phyloP scores from a whole-genome alignment of 1,140 invertebrate genomes.

The Macrostomum lignano region DNA sequence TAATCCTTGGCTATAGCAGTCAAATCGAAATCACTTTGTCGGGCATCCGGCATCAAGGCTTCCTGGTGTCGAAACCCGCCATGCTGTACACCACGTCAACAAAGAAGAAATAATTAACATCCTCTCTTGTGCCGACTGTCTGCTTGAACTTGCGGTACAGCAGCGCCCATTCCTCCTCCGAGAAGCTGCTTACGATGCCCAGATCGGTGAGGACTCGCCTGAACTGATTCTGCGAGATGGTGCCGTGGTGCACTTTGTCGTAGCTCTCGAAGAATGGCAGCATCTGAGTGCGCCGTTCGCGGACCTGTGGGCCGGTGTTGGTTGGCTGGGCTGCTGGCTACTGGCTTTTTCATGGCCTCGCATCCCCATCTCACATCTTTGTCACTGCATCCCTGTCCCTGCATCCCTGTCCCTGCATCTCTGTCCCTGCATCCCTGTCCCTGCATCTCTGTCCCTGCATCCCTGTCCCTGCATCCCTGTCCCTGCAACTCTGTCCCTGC shows the following conservation, averaged over 20 bases:
- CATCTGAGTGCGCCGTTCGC: conserved; percentile 19
- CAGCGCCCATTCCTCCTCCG: conserved; percentile 14
- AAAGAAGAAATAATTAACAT: conserved; percentile 24
- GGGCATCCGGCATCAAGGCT: conserved; percentile 5
- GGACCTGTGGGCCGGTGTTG: too few species aligned
- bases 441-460: too few species aligned
- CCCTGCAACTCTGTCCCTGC: too few species aligned
- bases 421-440: too few species aligned
- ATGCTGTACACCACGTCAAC: conserved; percentile 22
- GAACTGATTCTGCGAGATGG: conserved; percentile 22
- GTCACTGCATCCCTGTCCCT: too few species aligned
- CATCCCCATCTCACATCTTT: too few species aligned
- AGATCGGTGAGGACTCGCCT: conserved; percentile 21
- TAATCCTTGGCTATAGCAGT: too few species aligned
- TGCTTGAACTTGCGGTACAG: conserved; percentile 19
- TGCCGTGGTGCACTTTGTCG: conserved; percentile 21
- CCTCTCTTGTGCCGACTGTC: conserved; percentile 18
- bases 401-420: too few species aligned
- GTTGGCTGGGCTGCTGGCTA: too few species aligned
- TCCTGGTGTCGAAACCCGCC: conserved; percentile 16
- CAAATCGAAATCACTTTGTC: too few species aligned
- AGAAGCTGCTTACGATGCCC: conserved; percentile 15
- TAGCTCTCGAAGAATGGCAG: conserved; percentile 28
- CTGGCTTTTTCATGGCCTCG: too few species aligned
- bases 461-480: too few species aligned